Evolutionary conservation across 2,797 vertebrate genomes (phyloP), one percentile per base, ranked within the genome.

Genomic region (Pseudopleuronectes americanus): DNA sequence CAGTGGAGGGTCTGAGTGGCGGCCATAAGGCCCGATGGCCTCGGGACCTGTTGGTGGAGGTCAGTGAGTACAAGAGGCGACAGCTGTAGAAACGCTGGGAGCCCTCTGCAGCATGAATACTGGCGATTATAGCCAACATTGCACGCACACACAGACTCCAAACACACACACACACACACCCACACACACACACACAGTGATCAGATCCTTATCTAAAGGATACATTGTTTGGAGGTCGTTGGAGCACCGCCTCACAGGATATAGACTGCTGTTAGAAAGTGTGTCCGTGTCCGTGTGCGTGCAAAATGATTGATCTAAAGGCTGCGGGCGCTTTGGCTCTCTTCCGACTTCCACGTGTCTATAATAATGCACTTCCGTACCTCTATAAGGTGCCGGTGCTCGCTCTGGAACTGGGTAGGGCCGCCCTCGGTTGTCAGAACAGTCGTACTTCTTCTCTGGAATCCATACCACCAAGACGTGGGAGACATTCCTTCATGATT

Each of bases 191-290:
- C 68, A 67, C 85, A 79, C 57, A 79, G 89, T 86, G 26, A 92
- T 90, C 90, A 89, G 90, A 90, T 91, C 80, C 60, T 90, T 91
- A 92, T 93, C 91, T 92, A 89, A 90, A 88, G 87, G 84, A 91
- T 79, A 90, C 86, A 92, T 92, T 94, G 93, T 95, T 93, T 81
- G 71, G 85, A 89, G 86, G 85, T 87, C 9, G 45, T 71, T 73
- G 51, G 45, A 81, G 79, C 67, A 47, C 79, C n/a, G 66, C 80
- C 87, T 85, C 78, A 84, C 87, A 90, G 89, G 89, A 93, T 90
- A 81, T 84, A 77, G 76, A 72, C 82, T 45, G 26, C 86, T 68
- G 76, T 84, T 81, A 67, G 85, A 86, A 72, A 88, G 87, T 66
- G 86, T 85, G 82, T 76, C 67, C 79, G 61, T 69, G 71, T 79